phyloP scores from a whole-genome alignment of 53 echinoderm and acorn worm species.

The Stichopus horrens region DNA sequence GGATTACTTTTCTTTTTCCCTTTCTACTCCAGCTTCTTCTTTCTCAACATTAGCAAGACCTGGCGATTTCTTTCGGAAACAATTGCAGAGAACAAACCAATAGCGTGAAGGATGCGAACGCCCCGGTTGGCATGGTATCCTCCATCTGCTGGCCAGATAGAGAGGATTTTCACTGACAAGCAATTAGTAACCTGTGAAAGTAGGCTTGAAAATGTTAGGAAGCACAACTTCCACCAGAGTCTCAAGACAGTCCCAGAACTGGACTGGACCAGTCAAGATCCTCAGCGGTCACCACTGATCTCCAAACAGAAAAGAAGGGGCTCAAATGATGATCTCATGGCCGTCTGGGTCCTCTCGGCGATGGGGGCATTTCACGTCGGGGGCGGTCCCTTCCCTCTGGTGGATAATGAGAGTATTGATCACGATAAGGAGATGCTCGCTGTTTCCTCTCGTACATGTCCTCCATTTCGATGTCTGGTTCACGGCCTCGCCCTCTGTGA shows the following conservation, averaged over 20 bases:
- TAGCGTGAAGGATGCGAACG: not conserved
- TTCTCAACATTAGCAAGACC: conserved; percentile 4
- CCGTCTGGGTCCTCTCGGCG: conserved; percentile 76
- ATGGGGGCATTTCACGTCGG: conserved; percentile 81
- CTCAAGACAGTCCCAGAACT: not conserved
- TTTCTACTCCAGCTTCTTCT: not conserved
- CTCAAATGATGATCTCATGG: conserved; percentile 66
- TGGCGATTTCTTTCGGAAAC: not conserved
- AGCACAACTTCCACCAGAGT: conserved; percentile 2
- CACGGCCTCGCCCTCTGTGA: conserved; percentile 65
- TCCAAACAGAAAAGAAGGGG: conserved; percentile 25
- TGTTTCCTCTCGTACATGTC: conserved; percentile 81
- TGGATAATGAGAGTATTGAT: conserved; percentile 76
- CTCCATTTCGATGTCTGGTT: conserved; percentile 96
- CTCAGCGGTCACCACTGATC: conserved; percentile 27
- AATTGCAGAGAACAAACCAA: not conserved
- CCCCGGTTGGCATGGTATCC: not conserved
- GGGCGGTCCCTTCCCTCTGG: conserved; percentile 68
- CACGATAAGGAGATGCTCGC: conserved; percentile 64
- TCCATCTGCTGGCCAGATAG: not conserved
- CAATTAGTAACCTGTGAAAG: conserved; percentile 7
- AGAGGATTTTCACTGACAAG: not conserved
- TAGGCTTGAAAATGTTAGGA: conserved; percentile 14
- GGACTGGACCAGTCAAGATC: conserved; percentile 31
- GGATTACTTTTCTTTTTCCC: not conserved